Conservation (phyloP, 2,888 invertebrate species). For the Macaria notata region DNA sequence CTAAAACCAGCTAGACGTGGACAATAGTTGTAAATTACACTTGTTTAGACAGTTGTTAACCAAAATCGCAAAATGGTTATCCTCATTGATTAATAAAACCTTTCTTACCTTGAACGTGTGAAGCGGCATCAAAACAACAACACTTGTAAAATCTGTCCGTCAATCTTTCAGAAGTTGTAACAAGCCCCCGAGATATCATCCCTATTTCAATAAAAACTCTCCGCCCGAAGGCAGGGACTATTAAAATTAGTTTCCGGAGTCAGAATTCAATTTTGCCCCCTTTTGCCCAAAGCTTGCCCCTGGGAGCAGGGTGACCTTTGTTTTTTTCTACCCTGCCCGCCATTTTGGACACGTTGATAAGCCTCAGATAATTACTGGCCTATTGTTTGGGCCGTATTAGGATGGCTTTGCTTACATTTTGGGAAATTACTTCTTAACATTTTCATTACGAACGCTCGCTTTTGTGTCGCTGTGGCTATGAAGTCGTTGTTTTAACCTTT, state of each 20-base stretch:
- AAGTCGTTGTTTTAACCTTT: too few species aligned
- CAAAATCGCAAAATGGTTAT: too few species aligned
- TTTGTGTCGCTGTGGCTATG: too few species aligned
- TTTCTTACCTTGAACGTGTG: too few species aligned
- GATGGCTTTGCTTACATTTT: not conserved
- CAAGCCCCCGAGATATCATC: constrained; percentile 4
- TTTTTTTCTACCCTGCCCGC: constrained; percentile 19
- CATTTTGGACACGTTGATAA: constrained; percentile 27
- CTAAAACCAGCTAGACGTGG: too few species aligned
- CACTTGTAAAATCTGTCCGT: too few species aligned
- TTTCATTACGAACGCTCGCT: too few species aligned
- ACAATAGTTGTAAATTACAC: too few species aligned
- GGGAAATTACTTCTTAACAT: not conserved
- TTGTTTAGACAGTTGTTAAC: too few species aligned
- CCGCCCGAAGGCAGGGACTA: constrained; percentile 37
- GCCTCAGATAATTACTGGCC: constrained; percentile 24
- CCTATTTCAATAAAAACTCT: constrained; percentile 32
- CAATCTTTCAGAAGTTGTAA: not conserved
- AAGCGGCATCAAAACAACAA: too few species aligned
- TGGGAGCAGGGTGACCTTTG: constrained; percentile 10
- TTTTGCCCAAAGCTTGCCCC: constrained; percentile 6
- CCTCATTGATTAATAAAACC: too few species aligned
- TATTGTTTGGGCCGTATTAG: constrained; percentile 20
- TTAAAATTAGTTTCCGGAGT: constrained; percentile 60
- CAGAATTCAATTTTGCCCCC: constrained; percentile 53